phyloP scores from a whole-genome alignment of 2,888 invertebrate genomes.

The Pristionchus exspectatus region DNA sequence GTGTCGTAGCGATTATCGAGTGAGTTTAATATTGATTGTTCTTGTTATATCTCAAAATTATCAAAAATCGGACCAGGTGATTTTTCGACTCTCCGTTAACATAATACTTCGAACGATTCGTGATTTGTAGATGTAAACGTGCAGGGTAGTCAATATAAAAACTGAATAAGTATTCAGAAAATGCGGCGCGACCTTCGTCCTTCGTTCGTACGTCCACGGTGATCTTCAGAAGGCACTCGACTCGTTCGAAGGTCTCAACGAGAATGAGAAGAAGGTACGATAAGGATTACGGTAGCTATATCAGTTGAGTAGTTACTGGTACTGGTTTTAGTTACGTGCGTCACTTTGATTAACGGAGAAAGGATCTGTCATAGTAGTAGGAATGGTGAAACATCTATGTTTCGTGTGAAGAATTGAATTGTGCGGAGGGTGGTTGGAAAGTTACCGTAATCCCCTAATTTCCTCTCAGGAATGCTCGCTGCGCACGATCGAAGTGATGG shows the following conservation, averaged over 20 bases:
- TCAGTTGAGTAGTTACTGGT: too few relatives aligned
- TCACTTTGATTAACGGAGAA: too few relatives aligned
- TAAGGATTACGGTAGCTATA: too few relatives aligned
- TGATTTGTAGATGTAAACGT: too few relatives aligned
- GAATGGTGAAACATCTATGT: neutral
- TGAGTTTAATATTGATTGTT: neutral
- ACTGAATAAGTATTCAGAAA: neutral
- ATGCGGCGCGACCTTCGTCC: slow-evolving; percentile 30
- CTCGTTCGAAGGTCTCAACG: slow-evolving; percentile 40
- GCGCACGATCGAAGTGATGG: slow-evolving; percentile 47
- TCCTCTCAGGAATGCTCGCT: slow-evolving; percentile 27
- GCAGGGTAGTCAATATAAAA: too few relatives aligned
- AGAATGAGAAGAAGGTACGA: slow-evolving; percentile 45
- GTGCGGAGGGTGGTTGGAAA: too few relatives aligned
- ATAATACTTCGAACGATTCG: too few relatives aligned
- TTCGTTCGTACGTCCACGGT: slow-evolving; percentile 41
- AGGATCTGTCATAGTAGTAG: neutral
- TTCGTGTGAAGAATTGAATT: neutral
- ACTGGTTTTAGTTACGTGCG: too few relatives aligned
- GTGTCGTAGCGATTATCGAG: slow-evolving; percentile 36
- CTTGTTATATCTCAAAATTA: neutral
- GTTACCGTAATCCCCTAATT: neutral
- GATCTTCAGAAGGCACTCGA: slow-evolving; percentile 53
- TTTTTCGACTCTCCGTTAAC: neutral
- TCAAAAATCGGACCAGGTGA: neutral